Evolutionary conservation across 1,140 invertebrate genomes (phyloP), one percentile per base, ranked within the genome.

Genomic region (Anagrus nilaparvatae): DNA sequence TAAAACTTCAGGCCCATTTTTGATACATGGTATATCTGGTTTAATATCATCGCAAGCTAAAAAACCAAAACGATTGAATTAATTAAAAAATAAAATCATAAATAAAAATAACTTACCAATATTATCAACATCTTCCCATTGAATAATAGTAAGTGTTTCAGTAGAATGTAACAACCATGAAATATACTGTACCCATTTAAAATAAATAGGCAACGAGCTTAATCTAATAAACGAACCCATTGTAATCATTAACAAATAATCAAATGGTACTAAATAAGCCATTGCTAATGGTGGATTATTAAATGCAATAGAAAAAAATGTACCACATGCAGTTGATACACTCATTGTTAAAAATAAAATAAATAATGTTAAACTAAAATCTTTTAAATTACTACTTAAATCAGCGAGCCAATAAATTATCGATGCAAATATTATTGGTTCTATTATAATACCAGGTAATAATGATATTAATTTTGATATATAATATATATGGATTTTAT

Each of bases 151-250:
- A 62, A 95, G 71, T 0, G 87, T 81, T 72, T 97, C 92, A 54
- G 86, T 92, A 3, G 84, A 83, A 61, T 94, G 93, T 63, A 88
- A 80, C 54, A 97, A 75, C 89, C 92, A 97, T 0, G 90, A 95
- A 9, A 95, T 54, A 59, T 91, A 89, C 54, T 85, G 82, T 2
- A 90, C 72, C 86, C 90, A 95, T 17, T 74, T 71, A 21, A 94
- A 70, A 46, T 85, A 83, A 44, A 67, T 59, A 0, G 91, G 88
- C 42, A 93, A 65, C 47, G 85, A 85, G 58, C 79, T 79, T 37
- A 90, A 67, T 69, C 84, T 84, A 23, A 88, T 72, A 55, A 90
- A 90, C 5, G 87, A 68, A 33, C 87, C 87, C 44, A 86, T 87
- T 0, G 84, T 87, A 47, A 90, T 81, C 86, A 92, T 90, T 14